Evolutionary conservation across 2,113 vertebrate species (phyloP).

Genomic region (Menidia beryllina): DNA sequence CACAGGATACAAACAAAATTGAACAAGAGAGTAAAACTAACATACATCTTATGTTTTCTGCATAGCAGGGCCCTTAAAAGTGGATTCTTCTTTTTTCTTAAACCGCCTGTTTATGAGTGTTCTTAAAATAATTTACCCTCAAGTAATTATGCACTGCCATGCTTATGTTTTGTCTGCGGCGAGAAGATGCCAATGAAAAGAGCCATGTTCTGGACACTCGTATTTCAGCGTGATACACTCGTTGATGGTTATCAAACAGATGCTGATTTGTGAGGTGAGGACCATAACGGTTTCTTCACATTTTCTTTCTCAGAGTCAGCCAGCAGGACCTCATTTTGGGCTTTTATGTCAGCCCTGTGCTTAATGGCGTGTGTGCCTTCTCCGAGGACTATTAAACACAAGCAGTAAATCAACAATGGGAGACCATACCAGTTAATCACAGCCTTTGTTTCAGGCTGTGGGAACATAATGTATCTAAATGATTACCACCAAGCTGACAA

Average conservation of each 20-base stretch:
- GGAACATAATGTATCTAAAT: slow-evolving; percentile 58
- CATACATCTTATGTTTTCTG: neutral
- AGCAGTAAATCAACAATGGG: slow-evolving; percentile 70
- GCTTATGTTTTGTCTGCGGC: slow-evolving; percentile 12
- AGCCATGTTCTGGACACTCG: neutral
- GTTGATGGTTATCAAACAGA: slow-evolving; percentile 39
- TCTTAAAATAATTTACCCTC: slow-evolving; percentile 32
- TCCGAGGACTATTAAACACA: slow-evolving; percentile 55
- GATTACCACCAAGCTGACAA: slow-evolving; percentile 44
- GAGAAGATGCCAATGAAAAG: slow-evolving; percentile 4
- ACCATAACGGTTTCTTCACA: slow-evolving; percentile 28
- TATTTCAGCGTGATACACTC: slow-evolving; percentile 25
- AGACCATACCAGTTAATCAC: slow-evolving; percentile 68
- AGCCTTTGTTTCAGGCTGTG: slow-evolving; percentile 46
- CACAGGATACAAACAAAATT: neutral
- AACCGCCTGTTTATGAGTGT: slow-evolving; percentile 19
- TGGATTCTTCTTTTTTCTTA: slow-evolving; percentile 21
- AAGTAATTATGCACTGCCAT: slow-evolving; percentile 47
- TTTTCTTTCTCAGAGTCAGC: slow-evolving; percentile 30
- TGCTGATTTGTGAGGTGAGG: slow-evolving; percentile 53
- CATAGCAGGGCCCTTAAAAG: slow-evolving; percentile 12
- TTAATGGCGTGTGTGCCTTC: slow-evolving; percentile 59
- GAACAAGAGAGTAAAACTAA: neutral
- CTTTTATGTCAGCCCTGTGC: slow-evolving; percentile 58
- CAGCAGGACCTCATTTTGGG: slow-evolving; percentile 40